These are phyloP conservation scores for Deroptyus accipitrinus DNA, from an alignment of 2,113 vertebrate genomes.

Conservation along the genomic window DNA sequence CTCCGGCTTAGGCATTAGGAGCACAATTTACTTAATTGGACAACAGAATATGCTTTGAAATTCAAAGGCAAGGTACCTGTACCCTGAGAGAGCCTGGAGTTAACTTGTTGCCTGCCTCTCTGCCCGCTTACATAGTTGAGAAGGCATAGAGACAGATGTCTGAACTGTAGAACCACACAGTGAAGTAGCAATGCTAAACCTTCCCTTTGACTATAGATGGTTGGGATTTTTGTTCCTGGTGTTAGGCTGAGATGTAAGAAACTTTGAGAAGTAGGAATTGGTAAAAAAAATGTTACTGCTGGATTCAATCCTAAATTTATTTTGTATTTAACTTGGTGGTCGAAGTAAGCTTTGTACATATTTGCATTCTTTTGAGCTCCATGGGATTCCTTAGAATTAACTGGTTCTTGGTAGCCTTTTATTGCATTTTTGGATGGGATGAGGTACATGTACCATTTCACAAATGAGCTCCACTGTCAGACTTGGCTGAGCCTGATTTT, in stretches of 20 bases:
- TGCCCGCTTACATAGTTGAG: accelerated
- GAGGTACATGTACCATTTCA: background rate
- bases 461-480: background rate
- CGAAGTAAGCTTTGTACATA: background rate
- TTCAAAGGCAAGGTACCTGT: background rate
- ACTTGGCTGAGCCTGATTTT: background rate
- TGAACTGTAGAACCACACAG: background rate
- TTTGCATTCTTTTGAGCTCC: background rate
- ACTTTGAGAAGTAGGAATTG: background rate
- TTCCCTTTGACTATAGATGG: background rate
- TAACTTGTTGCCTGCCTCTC: background rate
- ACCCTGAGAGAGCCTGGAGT: background rate
- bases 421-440: background rate
- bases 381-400: background rate
- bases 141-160: background rate
- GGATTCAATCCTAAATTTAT: background rate
- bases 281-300: background rate
- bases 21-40: background rate
- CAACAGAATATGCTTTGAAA: background rate
- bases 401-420: background rate
- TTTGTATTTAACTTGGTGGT: background rate
- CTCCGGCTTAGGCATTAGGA: background rate
- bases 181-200: background rate
- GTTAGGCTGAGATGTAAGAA: background rate
- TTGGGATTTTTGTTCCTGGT: background rate